phyloP scores from a whole-genome alignment of 2,797 vertebrate species.

The Emydoidea blandingii region DNA sequence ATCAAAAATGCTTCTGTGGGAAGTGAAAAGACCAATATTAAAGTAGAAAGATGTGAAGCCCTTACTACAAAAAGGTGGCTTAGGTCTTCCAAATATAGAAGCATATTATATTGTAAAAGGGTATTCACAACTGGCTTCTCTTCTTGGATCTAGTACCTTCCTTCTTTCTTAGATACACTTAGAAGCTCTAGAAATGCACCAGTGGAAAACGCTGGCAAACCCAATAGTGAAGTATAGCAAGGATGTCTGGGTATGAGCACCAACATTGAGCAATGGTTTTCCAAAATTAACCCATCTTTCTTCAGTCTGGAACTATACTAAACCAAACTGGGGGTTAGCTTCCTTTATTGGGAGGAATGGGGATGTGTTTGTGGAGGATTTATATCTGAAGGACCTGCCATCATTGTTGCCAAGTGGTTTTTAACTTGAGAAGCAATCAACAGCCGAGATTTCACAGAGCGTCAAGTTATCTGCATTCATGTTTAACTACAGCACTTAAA shows the following conservation, averaged over 20 bases:
- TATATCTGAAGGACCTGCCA: background rate
- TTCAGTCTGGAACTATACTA: accelerated
- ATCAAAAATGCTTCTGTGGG: background rate
- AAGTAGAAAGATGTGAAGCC: background rate
- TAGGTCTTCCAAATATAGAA: background rate
- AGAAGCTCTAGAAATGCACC: background rate
- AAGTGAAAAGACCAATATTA: background rate
- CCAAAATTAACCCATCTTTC: accelerated
- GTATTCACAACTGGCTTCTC: background rate
- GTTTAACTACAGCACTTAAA: background rate
- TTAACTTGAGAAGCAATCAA: background rate
- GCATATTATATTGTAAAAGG: background rate
- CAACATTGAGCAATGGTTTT: background rate
- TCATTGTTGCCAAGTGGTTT: background rate
- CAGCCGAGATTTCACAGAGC: background rate
- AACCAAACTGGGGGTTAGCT: background rate
- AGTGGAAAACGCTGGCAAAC: background rate
- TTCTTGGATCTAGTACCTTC: accelerated
- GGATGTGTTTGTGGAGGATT: background rate
- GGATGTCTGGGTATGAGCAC: background rate
- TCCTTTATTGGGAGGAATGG: background rate
- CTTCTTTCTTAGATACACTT: background rate
- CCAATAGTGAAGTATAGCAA: background rate
- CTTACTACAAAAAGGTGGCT: background rate
- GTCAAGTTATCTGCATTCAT: too few species aligned